phyloP scores from a whole-genome alignment of 2,888 invertebrate genomes.

The Girardia tigrina region DNA sequence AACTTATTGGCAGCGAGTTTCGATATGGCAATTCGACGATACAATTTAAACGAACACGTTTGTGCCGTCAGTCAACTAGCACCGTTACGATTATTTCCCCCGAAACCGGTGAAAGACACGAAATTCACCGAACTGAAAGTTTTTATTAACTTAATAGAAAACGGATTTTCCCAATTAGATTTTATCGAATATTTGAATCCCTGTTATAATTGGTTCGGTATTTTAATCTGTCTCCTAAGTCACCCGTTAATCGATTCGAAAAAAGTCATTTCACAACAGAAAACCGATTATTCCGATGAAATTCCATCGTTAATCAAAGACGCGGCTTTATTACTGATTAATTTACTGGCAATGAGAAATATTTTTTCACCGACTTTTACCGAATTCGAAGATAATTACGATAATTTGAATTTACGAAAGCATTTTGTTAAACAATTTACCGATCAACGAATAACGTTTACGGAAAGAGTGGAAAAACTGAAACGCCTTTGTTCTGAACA shows the following conservation, averaged over 20 bases:
- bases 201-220: constrained; percentile 34
- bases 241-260: constrained; percentile 28
- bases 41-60: constrained; percentile 15
- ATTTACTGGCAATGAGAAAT: constrained; percentile 27
- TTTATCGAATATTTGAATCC: constrained; percentile 30
- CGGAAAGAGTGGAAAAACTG: background rate
- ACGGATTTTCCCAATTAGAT: constrained; percentile 33
- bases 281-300: background rate
- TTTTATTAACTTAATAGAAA: background rate
- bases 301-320: constrained; percentile 31
- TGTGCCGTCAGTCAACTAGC: no score
- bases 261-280: background rate
- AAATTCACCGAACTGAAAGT: background rate
- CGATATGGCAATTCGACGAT: background rate
- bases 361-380: constrained; percentile 28
- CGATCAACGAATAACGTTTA: constrained; percentile 27
- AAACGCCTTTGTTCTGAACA: background rate
- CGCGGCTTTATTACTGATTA: constrained; percentile 28
- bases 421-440: constrained; percentile 31
- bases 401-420: constrained; percentile 32
- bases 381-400: constrained; percentile 32
- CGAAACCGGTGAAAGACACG: constrained; percentile 31
- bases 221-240: constrained; percentile 34
- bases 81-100: no score
- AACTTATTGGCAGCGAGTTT: constrained; percentile 33